Percentiles rank a stretch among this genome's conserved stretches.
Conservation (phyloP, 2,888 invertebrate species). For the Oscheius sp. region DNA sequence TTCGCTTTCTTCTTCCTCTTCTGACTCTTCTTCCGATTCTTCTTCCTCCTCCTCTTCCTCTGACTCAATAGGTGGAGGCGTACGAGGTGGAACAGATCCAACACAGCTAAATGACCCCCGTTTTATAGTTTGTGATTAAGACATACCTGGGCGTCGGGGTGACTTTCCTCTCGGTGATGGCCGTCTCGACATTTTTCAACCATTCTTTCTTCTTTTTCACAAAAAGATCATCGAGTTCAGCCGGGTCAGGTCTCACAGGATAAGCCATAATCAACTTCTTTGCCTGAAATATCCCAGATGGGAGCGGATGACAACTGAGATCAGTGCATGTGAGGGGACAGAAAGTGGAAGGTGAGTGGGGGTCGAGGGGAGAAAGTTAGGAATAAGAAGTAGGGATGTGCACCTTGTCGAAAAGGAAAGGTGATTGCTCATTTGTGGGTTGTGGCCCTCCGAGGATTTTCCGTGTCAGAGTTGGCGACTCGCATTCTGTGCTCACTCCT, state of each 20-base stretch:
- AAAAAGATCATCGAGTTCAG: slow-evolving; percentile 37
- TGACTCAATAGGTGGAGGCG: slow-evolving; percentile 59
- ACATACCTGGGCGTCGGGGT: slow-evolving; percentile 27
- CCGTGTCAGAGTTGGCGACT: slow-evolving; percentile 62
- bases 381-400: slow-evolving; percentile 9
- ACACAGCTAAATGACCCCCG: slow-evolving; percentile 42
- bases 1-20: slow-evolving; percentile 40
- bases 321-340: neutral
- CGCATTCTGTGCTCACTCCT: slow-evolving; percentile 70
- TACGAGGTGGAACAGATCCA: slow-evolving; percentile 63
- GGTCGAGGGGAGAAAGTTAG: neutral
- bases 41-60: slow-evolving; percentile 63
- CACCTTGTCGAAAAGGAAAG: slow-evolving; percentile 71
- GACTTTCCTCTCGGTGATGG: slow-evolving; percentile 9
- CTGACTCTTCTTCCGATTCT: slow-evolving; percentile 64
- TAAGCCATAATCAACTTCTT: slow-evolving; percentile 63
- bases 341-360: neutral
- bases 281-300: slow-evolving; percentile 44
- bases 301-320: neutral
- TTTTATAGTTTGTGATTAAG: too few relatives aligned
- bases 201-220: slow-evolving; percentile 43
- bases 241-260: slow-evolving; percentile 48
- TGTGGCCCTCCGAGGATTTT: slow-evolving; percentile 70
- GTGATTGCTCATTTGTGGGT: slow-evolving; percentile 68
- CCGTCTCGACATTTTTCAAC: slow-evolving; percentile 23